phyloP scores from a whole-genome alignment of 2,797 vertebrate species.

The Squalus acanthias region DNA sequence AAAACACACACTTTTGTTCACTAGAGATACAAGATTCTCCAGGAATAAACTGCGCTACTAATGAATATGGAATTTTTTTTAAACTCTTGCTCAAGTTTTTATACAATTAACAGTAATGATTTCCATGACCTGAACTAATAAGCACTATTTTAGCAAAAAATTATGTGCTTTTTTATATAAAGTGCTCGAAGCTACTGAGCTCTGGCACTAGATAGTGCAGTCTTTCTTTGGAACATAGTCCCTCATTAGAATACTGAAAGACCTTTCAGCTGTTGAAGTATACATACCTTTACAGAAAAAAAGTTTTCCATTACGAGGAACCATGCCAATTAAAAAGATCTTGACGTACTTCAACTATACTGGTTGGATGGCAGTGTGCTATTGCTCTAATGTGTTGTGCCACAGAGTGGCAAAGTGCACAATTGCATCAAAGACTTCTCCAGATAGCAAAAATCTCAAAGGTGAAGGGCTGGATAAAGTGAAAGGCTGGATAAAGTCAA shows the following conservation, averaged over 20 bases:
- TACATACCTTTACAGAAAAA: too few relatives aligned
- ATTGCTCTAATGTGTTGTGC: background rate
- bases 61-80: background rate
- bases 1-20: background rate
- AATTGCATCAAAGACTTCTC: background rate
- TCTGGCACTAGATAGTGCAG: too few relatives aligned
- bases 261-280: too few relatives aligned
- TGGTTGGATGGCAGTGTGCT: too few relatives aligned
- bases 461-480: too few relatives aligned
- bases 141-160: background rate
- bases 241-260: too few relatives aligned
- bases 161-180: too few relatives aligned
- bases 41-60: background rate
- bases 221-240: too few relatives aligned
- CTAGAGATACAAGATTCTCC: background rate
- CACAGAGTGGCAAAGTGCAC: background rate
- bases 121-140: background rate
- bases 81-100: background rate
- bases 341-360: too few relatives aligned
- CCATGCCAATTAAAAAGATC: too few relatives aligned
- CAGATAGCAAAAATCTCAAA: background rate
- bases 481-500: background rate
- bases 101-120: background rate
- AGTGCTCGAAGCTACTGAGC: too few relatives aligned
- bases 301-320: too few relatives aligned